These are phyloP conservation scores for Myoxocephalus aenaeus DNA, from an alignment of 2,797 vertebrate species.

Conservation along the genomic window DNA sequence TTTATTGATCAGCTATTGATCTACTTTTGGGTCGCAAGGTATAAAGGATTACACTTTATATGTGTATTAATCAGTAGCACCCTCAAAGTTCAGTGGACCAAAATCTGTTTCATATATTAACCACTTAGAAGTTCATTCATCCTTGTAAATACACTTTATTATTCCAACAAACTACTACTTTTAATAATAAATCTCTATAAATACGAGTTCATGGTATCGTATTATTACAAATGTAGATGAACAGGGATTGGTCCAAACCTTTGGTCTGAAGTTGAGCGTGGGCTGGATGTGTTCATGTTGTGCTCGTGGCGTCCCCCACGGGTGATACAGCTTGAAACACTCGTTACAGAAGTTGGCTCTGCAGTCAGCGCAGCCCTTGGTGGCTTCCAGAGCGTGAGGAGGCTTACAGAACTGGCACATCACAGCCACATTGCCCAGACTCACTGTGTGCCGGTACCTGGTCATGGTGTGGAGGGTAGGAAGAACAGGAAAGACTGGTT, in stretches of 20 bases:
- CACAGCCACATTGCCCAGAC: conserved; percentile 90
- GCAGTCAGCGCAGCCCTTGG: conserved; percentile 97
- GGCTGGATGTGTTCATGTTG: conserved; percentile 96
- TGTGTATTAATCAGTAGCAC: neutral
- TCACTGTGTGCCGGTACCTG: conserved; percentile 92
- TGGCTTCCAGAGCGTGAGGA: conserved; percentile 92
- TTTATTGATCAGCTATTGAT: neutral
- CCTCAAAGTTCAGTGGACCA: neutral
- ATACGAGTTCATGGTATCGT: neutral
- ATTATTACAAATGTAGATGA: neutral
- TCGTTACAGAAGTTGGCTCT: conserved; percentile 95
- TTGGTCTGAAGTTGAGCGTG: conserved; percentile 95
- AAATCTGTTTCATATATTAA: neutral
- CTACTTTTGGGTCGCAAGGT: neutral
- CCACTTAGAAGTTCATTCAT: neutral
- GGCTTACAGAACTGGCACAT: conserved; percentile 98
- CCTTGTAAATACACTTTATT: neutral
- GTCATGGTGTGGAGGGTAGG: neutral
- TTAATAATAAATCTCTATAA: neutral
- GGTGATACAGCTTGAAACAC: conserved; percentile 98
- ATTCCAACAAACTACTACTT: neutral
- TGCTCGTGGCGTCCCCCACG: conserved; percentile 96
- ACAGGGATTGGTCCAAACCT: conserved; percentile 71
- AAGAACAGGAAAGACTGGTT: neutral
- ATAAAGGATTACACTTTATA: neutral